phyloP scores from a whole-genome alignment of 2,797 vertebrate genomes.

The Notolepis coatsorum region DNA sequence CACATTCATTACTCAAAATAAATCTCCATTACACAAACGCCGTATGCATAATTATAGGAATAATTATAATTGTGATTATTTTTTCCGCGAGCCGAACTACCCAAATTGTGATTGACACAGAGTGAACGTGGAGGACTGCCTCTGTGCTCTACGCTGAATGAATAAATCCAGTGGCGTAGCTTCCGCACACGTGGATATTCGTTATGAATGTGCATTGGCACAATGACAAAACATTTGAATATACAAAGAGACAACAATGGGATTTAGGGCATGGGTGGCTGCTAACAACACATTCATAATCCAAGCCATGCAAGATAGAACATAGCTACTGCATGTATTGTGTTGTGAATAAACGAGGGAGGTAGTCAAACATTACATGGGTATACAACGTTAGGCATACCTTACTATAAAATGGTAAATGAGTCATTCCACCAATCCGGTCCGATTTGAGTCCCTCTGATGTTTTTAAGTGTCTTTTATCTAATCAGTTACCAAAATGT shows the following conservation, averaged over 20 bases:
- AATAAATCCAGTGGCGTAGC: slow-evolving; percentile 38
- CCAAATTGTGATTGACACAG: slow-evolving; percentile 77
- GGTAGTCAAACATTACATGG: too few species aligned
- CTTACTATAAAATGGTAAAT: too few species aligned
- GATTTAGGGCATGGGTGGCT: slow-evolving; percentile 27
- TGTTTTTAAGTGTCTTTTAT: too few species aligned
- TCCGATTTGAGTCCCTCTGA: too few species aligned
- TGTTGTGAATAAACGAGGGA: background rate
- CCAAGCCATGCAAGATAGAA: background rate
- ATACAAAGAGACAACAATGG: slow-evolving; percentile 18
- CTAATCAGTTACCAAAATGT: too few species aligned
- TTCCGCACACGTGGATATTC: slow-evolving; percentile 14
- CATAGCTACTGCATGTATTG: too few species aligned
- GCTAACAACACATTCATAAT: slow-evolving; percentile 12
- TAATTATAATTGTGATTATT: slow-evolving; percentile 80
- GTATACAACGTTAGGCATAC: too few species aligned
- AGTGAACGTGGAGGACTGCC: slow-evolving; percentile 32
- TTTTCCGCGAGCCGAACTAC: slow-evolving; percentile 66
- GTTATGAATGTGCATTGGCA: slow-evolving; percentile 10
- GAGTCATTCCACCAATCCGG: too few species aligned
- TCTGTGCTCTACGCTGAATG: slow-evolving; percentile 14
- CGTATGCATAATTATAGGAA: slow-evolving; percentile 79
- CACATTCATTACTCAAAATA: slow-evolving; percentile 81
- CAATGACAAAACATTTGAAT: slow-evolving; percentile 31
- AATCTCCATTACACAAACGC: slow-evolving; percentile 83